Evolutionary conservation across 2,797 vertebrate species (phyloP).

Genomic region (Sardinella longiceps): DNA sequence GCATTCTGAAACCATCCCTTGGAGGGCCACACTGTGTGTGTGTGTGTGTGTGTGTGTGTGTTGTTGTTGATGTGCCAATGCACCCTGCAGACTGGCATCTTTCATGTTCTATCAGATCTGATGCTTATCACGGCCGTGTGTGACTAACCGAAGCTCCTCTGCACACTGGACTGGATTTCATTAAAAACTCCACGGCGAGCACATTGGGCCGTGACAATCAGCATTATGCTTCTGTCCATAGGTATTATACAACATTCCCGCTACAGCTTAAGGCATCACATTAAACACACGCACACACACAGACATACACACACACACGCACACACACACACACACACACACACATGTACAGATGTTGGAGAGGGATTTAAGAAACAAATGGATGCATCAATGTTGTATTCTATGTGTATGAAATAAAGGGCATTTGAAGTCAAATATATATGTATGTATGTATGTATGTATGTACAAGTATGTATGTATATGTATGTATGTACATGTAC

Average conservation of each 20-base stretch:
- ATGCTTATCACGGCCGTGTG: neutral
- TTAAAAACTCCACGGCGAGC: neutral
- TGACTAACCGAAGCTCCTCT: constrained; percentile 9
- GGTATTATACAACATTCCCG: neutral
- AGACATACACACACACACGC: neutral
- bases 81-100: constrained; percentile 13
- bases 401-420: no score
- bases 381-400: neutral
- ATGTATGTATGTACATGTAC: no score
- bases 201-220: constrained; percentile 2
- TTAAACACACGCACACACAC: neutral
- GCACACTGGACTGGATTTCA: constrained; percentile 10
- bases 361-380: neutral
- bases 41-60: neutral
- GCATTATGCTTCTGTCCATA: constrained; percentile 1
- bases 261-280: neutral
- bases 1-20: constrained; percentile 3
- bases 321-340: neutral
- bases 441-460: no score
- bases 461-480: no score
- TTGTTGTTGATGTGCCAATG: neutral
- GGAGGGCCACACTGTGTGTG: neutral
- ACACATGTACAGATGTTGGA: neutral
- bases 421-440: no score
- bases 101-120: constrained; percentile 21